Conservation (phyloP, 2,888 invertebrate genomes). For the Parascotia fuliginaria region DNA sequence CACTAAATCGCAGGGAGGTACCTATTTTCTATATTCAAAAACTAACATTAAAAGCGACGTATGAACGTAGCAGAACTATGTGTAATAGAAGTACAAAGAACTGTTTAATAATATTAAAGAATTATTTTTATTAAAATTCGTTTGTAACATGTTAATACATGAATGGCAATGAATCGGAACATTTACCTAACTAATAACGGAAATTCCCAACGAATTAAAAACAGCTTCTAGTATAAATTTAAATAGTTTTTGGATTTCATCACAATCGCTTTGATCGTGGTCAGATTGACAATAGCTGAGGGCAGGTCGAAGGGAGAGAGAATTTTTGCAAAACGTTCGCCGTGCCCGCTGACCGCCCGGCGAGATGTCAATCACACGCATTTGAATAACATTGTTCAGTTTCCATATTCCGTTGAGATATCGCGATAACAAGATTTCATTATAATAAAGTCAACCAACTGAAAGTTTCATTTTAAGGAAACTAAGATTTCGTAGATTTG, state of each 20-base stretch:
- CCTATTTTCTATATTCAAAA: too few species aligned
- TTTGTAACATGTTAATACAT: constrained; percentile 25
- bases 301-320: constrained; percentile 48
- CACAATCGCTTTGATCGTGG: constrained; percentile 75
- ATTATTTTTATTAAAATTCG: constrained; percentile 1
- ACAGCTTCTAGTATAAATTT: constrained; percentile 59
- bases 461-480: constrained; percentile 69
- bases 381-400: constrained; percentile 81
- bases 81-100: too few species aligned
- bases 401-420: constrained; percentile 76
- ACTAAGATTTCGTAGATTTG: constrained; percentile 52
- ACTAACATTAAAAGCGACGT: too few species aligned
- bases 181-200: constrained; percentile 58
- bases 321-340: constrained; percentile 51
- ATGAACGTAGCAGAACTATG: too few species aligned
- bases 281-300: constrained; percentile 72
- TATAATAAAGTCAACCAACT: constrained; percentile 73
- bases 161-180: constrained; percentile 37
- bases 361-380: constrained; percentile 82
- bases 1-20: too few species aligned
- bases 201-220: constrained; percentile 65
- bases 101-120: too few species aligned
- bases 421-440: constrained; percentile 73
- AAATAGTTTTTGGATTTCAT: constrained; percentile 74
- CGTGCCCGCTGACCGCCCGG: constrained; percentile 74